phyloP scores from a whole-genome alignment of 2,888 invertebrate genomes.

The Gasteruption jaculator region DNA sequence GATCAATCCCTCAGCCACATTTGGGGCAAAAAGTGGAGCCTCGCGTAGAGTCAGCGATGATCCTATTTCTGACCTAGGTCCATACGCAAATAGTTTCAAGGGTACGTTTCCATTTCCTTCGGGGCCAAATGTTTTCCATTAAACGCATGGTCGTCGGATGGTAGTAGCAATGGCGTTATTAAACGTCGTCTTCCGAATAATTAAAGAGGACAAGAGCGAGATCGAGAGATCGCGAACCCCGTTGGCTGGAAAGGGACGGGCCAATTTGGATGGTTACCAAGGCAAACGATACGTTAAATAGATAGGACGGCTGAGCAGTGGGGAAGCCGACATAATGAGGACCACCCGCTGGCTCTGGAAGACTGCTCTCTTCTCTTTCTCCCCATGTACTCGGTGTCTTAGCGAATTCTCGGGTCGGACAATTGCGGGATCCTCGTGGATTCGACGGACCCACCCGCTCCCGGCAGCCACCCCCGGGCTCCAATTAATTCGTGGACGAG shows the following conservation, averaged over 20 bases:
- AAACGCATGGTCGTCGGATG: too few species aligned
- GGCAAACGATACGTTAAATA: conserved; percentile 52
- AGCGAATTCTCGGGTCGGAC: too few species aligned
- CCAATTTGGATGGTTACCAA: conserved; percentile 52
- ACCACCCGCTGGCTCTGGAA: conserved; percentile 48
- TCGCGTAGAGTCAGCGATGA: too few species aligned
- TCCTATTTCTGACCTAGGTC: too few species aligned
- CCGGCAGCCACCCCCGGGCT: too few species aligned
- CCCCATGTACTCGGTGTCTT: conserved; percentile 35
- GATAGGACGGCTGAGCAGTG: conserved; percentile 46
- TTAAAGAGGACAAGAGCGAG: conserved; percentile 32
- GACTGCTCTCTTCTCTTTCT: conserved; percentile 30
- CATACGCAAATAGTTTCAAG: too few species aligned
- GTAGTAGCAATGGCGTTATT: conserved; percentile 34
- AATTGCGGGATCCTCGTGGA: too few species aligned
- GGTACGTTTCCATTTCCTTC: too few species aligned
- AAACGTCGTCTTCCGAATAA: conserved; percentile 39
- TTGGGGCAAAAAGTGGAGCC: too few species aligned
- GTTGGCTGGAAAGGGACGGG: conserved; percentile 34
- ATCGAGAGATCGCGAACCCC: conserved; percentile 24
- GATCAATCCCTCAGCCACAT: too few species aligned
- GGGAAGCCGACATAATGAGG: conserved; percentile 49
- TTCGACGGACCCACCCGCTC: too few species aligned
- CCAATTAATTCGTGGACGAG: conserved; percentile 17
- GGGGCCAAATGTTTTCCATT: too few species aligned